Percentiles rank a stretch among this genome's conserved stretches.
phyloP scores from a whole-genome alignment of 1,140 invertebrate genomes.

The Drosophila bifasciata region DNA sequence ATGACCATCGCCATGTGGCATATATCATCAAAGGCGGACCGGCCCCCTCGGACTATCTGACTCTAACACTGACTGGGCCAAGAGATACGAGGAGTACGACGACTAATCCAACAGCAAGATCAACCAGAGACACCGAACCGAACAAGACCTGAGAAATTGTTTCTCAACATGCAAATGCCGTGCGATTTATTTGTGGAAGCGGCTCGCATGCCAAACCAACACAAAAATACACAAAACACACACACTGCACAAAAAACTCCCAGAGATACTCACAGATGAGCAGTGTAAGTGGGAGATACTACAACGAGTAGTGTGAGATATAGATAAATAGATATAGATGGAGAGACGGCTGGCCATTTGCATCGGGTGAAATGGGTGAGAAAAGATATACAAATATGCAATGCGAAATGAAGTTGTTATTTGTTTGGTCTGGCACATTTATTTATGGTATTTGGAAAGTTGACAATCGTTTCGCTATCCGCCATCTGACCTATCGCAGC shows the following conservation, averaged over 20 bases:
- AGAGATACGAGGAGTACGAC: slow-evolving; percentile 29
- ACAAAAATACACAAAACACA: slow-evolving; percentile 5
- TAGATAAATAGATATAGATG: slow-evolving; percentile 1
- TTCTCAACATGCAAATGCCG: slow-evolving; percentile 79
- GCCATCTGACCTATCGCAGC: slow-evolving; percentile 32
- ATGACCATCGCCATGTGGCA: slow-evolving; percentile 75
- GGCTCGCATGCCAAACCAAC: slow-evolving; percentile 64
- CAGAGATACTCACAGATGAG: slow-evolving; percentile 28
- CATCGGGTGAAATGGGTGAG: slow-evolving; percentile 66
- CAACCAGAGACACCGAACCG: slow-evolving; percentile 37
- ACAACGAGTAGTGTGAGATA: slow-evolving; percentile 5
- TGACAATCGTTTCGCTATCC: slow-evolving; percentile 52
- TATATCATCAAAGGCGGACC: slow-evolving; percentile 75
- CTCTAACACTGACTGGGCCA: slow-evolving; percentile 10
- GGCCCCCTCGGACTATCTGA: slow-evolving; percentile 31
- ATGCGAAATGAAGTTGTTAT: slow-evolving; percentile 73
- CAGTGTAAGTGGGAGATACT: no score
- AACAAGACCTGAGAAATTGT: slow-evolving; percentile 75
- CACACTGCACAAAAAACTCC: slow-evolving; percentile 45
- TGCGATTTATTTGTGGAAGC: slow-evolving; percentile 80
- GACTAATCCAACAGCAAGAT: slow-evolving; percentile 32
- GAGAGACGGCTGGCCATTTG: slow-evolving; percentile 31
- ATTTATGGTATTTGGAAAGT: slow-evolving; percentile 69
- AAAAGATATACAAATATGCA: slow-evolving; percentile 50
- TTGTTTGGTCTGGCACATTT: slow-evolving; percentile 29